Base-by-base conservation (phyloP, 2,797 vertebrate species). In the Helarctos malayanus region DNA sequence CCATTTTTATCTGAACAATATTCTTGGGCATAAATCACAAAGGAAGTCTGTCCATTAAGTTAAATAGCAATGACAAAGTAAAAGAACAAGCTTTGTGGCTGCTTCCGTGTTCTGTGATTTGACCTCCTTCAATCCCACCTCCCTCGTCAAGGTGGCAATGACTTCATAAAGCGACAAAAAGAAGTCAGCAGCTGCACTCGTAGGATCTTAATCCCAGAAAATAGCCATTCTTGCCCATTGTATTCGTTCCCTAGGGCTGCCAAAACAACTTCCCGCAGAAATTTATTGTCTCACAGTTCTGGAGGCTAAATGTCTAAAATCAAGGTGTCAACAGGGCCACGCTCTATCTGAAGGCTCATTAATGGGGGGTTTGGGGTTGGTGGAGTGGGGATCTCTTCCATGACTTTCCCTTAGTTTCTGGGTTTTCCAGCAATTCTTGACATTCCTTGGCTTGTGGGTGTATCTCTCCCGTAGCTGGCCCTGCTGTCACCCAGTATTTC, bases 171-270 rank as follows among this genome's bases (percentile, higher is more conserved):
- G 54, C n/a, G 29, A 79, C 83, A 56, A 6, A 69, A 6, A 15
- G 41, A 76, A 69, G 25, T 29, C 8, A 47, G 69, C 54, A 41
- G 0, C 49, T 27, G 45, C 7, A 21, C 4, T 7, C 23, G 7
- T 71, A 82, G 32, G 49, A 38, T 23, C 94, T 81, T 81, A 68
- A 1, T 76, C 0, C 35, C 59, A 83, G 96, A 92, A 56, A 83
- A 3, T 3, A 47, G 25, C 27, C 47, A 16, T 32, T 52, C 32
- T 57, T 45, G 6, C 3, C 35, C 27, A 23, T 35, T 41, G 7
- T 45, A 1, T 76, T 29, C 15, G 19, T 73, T 18, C 16, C 82
- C 75, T 19, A 32, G 65, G 13, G 7, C 23, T 47, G 3, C 65
- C 38, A 6, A 14, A 29, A 16, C 18, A 38, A 18, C 9, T 47